These are phyloP conservation scores for Drosophila bunnanda DNA, from an alignment of 2,888 invertebrate species.

Conservation along the genomic window DNA sequence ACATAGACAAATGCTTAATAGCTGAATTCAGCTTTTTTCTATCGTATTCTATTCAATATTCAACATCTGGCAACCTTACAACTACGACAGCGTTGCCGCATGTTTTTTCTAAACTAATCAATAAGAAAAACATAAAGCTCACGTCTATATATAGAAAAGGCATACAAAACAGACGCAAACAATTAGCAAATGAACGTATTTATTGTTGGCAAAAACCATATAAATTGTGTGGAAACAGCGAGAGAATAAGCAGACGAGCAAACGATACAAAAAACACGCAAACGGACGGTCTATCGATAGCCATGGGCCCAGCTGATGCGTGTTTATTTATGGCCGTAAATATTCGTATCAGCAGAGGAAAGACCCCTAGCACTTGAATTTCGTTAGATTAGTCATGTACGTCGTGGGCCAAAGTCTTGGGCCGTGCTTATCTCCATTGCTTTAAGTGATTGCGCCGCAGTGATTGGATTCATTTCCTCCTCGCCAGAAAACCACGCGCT, in stretches of 20 bases:
- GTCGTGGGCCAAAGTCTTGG: conserved; percentile 27
- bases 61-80: background rate
- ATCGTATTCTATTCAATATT: no score
- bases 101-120: conserved; percentile 23
- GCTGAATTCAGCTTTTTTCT: no score
- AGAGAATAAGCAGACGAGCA: no score
- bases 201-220: background rate
- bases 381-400: conserved; percentile 44
- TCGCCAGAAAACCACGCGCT: conserved; percentile 22
- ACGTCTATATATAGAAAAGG: conserved; percentile 11
- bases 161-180: background rate
- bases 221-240: no score
- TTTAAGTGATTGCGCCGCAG: conserved; percentile 19
- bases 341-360: conserved; percentile 6
- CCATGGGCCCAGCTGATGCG: conserved; percentile 19
- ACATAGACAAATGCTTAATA: no score
- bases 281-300: conserved; percentile 27
- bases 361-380: conserved; percentile 23
- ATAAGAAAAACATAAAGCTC: conserved; percentile 10
- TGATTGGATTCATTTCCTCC: conserved; percentile 30
- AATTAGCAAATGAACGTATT: background rate
- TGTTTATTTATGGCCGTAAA: conserved; percentile 25
- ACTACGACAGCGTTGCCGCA: background rate
- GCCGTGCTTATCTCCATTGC: conserved; percentile 7
- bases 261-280: background rate